Percentiles rank a stretch among this genome's conserved stretches.
Evolutionary conservation across 2,113 vertebrate genomes (phyloP).

Genomic region (Malurus melanocephalus): DNA sequence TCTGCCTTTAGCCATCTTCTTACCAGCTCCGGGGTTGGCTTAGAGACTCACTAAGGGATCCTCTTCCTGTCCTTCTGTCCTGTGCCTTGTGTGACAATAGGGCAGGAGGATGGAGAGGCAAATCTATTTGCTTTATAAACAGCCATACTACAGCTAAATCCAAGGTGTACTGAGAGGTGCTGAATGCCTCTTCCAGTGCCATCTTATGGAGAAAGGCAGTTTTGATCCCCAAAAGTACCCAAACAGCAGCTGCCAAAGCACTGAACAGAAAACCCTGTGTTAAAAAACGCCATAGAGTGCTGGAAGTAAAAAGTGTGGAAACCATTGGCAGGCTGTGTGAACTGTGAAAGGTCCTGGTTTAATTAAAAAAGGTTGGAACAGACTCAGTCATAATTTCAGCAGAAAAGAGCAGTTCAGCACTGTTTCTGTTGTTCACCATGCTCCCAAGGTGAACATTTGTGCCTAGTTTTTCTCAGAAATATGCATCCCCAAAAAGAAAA

Average conservation of each 20-base stretch:
- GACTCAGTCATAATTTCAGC: neutral
- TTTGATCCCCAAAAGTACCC: neutral
- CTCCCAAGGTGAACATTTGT: neutral
- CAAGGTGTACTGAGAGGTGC: neutral
- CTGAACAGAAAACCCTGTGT: neutral
- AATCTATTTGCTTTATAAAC: neutral
- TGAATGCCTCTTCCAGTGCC: neutral
- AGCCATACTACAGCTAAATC: neutral
- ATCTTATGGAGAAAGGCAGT: neutral
- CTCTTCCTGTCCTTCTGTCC: neutral
- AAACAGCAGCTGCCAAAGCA: neutral
- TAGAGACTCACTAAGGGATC: accelerated
- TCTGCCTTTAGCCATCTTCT: neutral
- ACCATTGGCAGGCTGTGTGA: neutral
- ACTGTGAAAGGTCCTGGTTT: neutral
- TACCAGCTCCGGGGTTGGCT: neutral
- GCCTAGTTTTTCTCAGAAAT: neutral
- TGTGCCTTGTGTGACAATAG: neutral
- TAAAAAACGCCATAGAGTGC: neutral
- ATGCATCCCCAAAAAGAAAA: neutral
- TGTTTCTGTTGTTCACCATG: neutral
- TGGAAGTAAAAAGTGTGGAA: neutral
- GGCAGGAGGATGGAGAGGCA: neutral
- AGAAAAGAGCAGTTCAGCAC: neutral
- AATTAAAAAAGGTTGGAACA: neutral